phyloP scores from a whole-genome alignment of 2,113 vertebrate species.

The Oreochromis aureus region DNA sequence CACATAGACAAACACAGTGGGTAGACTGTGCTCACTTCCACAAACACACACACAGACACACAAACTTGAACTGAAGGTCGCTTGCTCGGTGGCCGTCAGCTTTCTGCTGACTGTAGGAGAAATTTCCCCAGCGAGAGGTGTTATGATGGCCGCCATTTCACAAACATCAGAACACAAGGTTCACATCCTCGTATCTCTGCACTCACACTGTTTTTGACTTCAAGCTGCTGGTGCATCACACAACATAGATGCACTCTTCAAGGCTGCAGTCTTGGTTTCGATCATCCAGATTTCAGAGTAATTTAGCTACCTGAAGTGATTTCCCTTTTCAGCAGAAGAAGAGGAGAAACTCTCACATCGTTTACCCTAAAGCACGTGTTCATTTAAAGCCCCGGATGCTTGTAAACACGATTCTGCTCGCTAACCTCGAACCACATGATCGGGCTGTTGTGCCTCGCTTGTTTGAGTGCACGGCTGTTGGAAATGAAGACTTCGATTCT shows the following conservation, averaged over 20 bases:
- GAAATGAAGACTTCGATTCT: not conserved
- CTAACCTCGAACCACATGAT: constrained; percentile 46
- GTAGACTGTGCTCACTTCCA: not conserved
- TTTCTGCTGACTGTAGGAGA: constrained; percentile 13
- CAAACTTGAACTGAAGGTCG: constrained; percentile 8
- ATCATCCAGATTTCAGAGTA: not conserved
- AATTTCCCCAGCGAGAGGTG: not conserved
- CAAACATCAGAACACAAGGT: not conserved
- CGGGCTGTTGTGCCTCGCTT: not conserved
- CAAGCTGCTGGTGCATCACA: not conserved
- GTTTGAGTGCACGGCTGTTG: not conserved
- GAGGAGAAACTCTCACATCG: not conserved
- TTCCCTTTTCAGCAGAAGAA: not conserved
- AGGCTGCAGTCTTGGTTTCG: not conserved
- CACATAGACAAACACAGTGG: not conserved
- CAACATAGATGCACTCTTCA: not conserved
- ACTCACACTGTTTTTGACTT: not conserved
- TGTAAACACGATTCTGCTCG: constrained; percentile 50
- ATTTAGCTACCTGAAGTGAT: not conserved
- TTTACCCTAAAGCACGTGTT: constrained; percentile 17
- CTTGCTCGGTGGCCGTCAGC: not conserved
- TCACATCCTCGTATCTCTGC: constrained; percentile 8
- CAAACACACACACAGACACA: not conserved
- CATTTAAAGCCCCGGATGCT: constrained; percentile 60
- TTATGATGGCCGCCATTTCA: constrained; percentile 9